Conservation (phyloP, 2,797 vertebrate genomes). For the Girardinus metallicus region DNA sequence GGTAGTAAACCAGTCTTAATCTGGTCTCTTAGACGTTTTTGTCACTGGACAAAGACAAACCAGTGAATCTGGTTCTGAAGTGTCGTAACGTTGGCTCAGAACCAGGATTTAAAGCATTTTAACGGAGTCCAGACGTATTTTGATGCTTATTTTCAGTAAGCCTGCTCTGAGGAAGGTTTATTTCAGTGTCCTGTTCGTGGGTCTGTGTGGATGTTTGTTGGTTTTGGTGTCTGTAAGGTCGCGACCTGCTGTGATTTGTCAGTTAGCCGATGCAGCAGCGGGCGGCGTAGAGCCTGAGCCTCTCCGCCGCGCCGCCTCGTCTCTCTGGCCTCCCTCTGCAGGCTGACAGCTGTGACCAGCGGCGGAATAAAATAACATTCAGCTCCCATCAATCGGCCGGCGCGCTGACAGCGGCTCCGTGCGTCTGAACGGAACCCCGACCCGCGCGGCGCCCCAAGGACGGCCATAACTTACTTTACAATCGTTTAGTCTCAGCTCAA, state of each 20-base stretch:
- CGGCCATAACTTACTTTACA: constrained; percentile 99
- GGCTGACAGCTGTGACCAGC: constrained; percentile 93
- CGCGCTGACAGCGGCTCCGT: constrained; percentile 79
- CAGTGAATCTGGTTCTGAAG: neutral
- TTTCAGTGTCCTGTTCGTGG: too few species aligned
- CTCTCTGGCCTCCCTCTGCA: constrained; percentile 82
- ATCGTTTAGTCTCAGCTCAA: constrained; percentile 99
- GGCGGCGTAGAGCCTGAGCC: too few species aligned
- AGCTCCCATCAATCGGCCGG: constrained; percentile 94
- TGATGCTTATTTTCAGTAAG: too few species aligned
- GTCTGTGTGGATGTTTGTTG: too few species aligned
- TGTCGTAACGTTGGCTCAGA: neutral
- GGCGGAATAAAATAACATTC: constrained; percentile 98
- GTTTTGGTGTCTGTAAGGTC: too few species aligned
- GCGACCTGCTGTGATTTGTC: too few species aligned
- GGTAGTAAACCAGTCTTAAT: neutral
- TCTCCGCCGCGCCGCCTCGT: constrained; percentile 33
- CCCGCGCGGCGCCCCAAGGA: constrained; percentile 94
- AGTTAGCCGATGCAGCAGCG: too few species aligned
- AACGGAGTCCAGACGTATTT: too few species aligned
- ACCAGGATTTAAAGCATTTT: too few species aligned
- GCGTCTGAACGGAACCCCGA: constrained; percentile 56
- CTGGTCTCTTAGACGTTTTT: too few species aligned
- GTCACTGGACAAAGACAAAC: too few species aligned
- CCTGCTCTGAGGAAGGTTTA: too few species aligned